Evolutionary conservation across 2,888 invertebrate species (phyloP).

Genomic region (Cynaeus angustus): DNA sequence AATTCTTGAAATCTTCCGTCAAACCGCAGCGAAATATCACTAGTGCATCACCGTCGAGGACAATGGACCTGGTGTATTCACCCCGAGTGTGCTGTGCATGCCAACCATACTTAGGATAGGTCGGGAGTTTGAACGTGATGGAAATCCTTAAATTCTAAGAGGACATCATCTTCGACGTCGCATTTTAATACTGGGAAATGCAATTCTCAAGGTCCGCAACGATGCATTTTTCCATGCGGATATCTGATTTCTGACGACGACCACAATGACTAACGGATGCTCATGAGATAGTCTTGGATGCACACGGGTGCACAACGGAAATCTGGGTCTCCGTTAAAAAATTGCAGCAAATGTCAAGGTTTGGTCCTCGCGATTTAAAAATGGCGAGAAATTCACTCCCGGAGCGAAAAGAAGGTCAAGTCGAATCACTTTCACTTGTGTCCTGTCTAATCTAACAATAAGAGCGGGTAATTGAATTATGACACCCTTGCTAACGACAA

Average conservation of each 20-base stretch:
- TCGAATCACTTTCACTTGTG: constrained; percentile 28
- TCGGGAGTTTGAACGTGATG: constrained; percentile 64
- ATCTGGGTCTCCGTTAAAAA: background rate
- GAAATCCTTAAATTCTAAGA: constrained; percentile 55
- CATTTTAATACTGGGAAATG: constrained; percentile 57
- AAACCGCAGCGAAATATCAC: constrained; percentile 24
- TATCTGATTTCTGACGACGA: constrained; percentile 40
- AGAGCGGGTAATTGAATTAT: constrained; percentile 20
- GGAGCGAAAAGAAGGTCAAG: constrained; percentile 31
- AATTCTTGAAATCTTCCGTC: constrained; percentile 17
- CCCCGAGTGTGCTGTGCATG: constrained; percentile 66
- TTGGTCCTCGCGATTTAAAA: background rate
- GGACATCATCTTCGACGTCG: constrained; percentile 44
- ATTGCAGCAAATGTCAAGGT: constrained; percentile 1
- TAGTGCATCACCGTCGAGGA: constrained; percentile 53
- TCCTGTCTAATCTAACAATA: constrained; percentile 17
- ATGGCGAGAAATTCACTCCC: background rate
- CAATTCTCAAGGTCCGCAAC: constrained; percentile 56
- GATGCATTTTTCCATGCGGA: constrained; percentile 44
- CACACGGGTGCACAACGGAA: constrained; percentile 7
- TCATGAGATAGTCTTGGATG: constrained; percentile 17
- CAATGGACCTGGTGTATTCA: constrained; percentile 66
- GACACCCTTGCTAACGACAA: constrained; percentile 14
- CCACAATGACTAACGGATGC: constrained; percentile 30
- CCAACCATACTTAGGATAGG: constrained; percentile 65